These are phyloP conservation scores for Syrphus vitripennis DNA, from an alignment of 2,888 invertebrate species.

Conservation along the genomic window DNA sequence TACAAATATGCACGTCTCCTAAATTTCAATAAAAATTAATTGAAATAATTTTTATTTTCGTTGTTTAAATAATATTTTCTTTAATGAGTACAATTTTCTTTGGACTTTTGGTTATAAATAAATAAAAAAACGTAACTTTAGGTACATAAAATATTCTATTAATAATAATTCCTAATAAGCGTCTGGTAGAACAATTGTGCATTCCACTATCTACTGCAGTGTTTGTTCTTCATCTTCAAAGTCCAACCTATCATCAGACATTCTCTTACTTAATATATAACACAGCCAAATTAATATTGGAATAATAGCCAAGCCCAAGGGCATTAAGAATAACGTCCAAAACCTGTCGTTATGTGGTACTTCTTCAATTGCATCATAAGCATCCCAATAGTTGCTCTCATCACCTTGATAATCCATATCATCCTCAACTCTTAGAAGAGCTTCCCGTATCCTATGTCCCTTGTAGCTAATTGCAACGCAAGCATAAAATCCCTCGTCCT, in stretches of 20 bases:
- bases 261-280: constrained; percentile 75
- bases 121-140: neutral
- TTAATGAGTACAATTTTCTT: neutral
- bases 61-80: neutral
- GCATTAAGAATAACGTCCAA: constrained; percentile 78
- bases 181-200: constrained; percentile 28
- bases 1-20: too few species aligned
- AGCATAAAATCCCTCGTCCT: constrained; percentile 78
- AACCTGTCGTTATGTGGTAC: constrained; percentile 75
- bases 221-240: constrained; percentile 74
- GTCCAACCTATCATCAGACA: constrained; percentile 28
- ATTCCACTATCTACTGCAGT: constrained; percentile 69
- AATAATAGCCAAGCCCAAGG: constrained; percentile 77
- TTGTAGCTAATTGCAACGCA: constrained; percentile 79
- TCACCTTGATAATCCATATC: constrained; percentile 49
- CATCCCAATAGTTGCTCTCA: constrained; percentile 75
- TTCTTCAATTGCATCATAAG: constrained; percentile 74
- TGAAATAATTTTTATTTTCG: neutral
- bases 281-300: constrained; percentile 78
- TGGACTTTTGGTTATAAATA: neutral
- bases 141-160: too few species aligned
- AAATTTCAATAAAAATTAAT: too few species aligned
- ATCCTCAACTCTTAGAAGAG: constrained; percentile 75
- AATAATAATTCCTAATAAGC: constrained; percentile 69
- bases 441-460: constrained; percentile 78